Base-by-base conservation (phyloP, 2,888 invertebrate species). In the Pyralis farinalis region DNA sequence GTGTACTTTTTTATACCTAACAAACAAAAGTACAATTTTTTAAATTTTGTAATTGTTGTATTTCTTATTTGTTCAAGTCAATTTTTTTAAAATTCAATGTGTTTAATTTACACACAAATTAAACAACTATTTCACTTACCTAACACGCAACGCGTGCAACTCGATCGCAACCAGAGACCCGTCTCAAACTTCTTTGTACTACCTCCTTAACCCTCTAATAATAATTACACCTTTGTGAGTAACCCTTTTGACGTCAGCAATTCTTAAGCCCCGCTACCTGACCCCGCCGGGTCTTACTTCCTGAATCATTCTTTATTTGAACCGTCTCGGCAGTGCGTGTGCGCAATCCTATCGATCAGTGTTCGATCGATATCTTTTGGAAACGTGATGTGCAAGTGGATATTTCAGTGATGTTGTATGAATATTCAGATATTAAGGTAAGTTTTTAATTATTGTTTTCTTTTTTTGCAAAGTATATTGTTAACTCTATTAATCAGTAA, bases 221-320 rank as follows among this genome's bases (percentile, higher is more conserved):
- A 85, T 82, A 85, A 85, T 77, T 77, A 80, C 63, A 73, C 73
- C 77, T 83, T 85, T 84, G 82, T 79, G 54, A 66, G 74, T 78
- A 87, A 87, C 88, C 87, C 87, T 83, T 85, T 78, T 78, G 82
- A 74, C 80, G 72, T 63, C 71, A 66, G 66, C 81, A 79, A 83
- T 81, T 84, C 86, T 85, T 82, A 79, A 70, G 61, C 71, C 73
- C 72, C 68, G 79, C 84, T 86, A 88, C 88, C 88, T 87, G 87
- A 87, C 85, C 84, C 77, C 67, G 55, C 67, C 63, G 63, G 68
- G 70, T 71, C 71, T 78, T 67, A 78, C 75, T 86, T 86, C 85
- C 85, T 83, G 77, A 82, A 80, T 76, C 87, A 86, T 87, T 86
- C 80, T 75, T 75, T 82, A 68, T 63, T 68, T 56, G 66, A 74